Percentiles rank a stretch among this genome's conserved stretches.
Conservation (phyloP, 2,113 vertebrate species). For the Chitala chitala region DNA sequence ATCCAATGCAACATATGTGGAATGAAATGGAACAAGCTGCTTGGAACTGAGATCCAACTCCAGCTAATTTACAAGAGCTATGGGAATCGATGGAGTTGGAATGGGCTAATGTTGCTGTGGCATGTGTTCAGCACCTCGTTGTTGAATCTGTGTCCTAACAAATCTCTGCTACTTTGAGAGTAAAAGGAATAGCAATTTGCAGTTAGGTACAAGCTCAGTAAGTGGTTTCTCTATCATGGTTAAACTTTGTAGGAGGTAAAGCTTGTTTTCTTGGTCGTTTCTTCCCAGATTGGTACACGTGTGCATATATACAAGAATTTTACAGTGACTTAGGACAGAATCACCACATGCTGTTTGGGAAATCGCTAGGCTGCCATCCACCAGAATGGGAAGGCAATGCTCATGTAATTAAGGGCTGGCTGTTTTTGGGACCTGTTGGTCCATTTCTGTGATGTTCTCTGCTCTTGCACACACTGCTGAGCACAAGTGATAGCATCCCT, state of each 20-base stretch:
- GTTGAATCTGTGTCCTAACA: too few relatives aligned
- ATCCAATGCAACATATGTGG: too few relatives aligned
- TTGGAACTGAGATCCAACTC: too few relatives aligned
- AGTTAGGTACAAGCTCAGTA: too few relatives aligned
- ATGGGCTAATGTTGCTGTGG: too few relatives aligned
- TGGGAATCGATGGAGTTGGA: too few relatives aligned
- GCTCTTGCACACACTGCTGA: background rate
- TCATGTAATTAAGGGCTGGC: background rate
- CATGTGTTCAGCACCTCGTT: too few relatives aligned
- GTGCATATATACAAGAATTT: slow-evolving; percentile 13
- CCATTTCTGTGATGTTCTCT: background rate
- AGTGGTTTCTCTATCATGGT: background rate
- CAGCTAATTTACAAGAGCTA: too few relatives aligned
- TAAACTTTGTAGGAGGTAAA: background rate
- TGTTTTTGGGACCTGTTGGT: background rate
- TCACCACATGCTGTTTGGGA: background rate
- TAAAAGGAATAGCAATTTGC: too few relatives aligned
- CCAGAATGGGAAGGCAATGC: background rate
- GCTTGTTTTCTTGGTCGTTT: background rate
- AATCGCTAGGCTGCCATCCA: background rate
- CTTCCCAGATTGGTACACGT: background rate
- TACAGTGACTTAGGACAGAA: background rate
- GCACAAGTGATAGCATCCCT: background rate
- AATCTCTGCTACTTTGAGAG: too few relatives aligned
- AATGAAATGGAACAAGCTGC: too few relatives aligned